Conservation (phyloP, 1,140 invertebrate genomes). For the Globodera ellingtonae region DNA sequence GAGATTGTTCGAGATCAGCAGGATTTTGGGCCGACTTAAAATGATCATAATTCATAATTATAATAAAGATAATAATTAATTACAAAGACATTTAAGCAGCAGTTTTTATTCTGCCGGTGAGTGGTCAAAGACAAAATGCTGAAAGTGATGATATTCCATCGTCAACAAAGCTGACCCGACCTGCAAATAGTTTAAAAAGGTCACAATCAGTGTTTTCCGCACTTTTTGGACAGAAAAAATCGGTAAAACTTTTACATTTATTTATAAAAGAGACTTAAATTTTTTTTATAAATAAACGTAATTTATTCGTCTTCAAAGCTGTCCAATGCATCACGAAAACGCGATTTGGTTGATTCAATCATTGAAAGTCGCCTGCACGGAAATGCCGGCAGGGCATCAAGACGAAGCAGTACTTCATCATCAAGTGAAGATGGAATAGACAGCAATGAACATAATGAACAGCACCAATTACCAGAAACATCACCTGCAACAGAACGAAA, state of each 20-base stretch:
- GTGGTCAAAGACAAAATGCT: not conserved
- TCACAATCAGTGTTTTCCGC: not conserved
- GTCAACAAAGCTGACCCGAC: not conserved
- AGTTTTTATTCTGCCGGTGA: not conserved
- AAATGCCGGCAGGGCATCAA: not conserved
- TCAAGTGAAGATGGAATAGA: conserved; percentile 18
- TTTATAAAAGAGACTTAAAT: not conserved
- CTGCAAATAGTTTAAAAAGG: not conserved
- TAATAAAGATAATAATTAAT: no score
- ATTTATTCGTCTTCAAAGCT: not conserved
- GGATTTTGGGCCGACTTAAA: no score
- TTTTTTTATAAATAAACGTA: not conserved
- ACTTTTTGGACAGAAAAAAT: conserved; percentile 4
- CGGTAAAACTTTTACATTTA: not conserved
- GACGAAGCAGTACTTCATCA: not conserved
- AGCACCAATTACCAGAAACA: conserved; percentile 6
- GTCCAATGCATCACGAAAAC: not conserved
- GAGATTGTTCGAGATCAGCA: no score
- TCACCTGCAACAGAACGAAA: not conserved
- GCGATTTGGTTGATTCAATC: conserved; percentile 13
- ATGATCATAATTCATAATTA: no score
- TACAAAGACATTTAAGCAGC: not conserved
- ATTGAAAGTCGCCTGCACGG: conserved; percentile 16
- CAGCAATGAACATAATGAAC: not conserved
- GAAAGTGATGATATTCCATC: not conserved